Evolutionary conservation across 2,888 invertebrate species (phyloP).

Genomic region (Sminthurinus aureus): DNA sequence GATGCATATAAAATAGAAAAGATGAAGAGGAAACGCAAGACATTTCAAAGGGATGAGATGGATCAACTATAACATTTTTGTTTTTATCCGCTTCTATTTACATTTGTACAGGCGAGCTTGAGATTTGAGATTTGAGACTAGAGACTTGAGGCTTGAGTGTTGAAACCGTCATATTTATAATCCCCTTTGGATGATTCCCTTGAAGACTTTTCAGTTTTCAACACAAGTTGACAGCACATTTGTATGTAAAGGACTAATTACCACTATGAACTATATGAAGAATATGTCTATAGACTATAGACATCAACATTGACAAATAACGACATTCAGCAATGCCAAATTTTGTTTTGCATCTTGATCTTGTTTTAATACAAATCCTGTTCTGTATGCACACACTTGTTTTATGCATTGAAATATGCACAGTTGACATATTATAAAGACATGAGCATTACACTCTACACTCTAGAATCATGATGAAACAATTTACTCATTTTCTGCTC

Average conservation of each 20-base stretch:
- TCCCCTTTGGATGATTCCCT: too few relatives aligned
- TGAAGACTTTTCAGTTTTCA: background rate
- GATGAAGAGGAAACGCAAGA: background rate
- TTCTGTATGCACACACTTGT: background rate
- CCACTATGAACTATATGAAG: background rate
- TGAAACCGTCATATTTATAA: too few relatives aligned
- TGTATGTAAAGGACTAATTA: slow-evolving; percentile 23
- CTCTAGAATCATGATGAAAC: background rate
- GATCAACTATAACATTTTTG: background rate
- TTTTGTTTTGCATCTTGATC: background rate
- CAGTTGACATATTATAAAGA: too few relatives aligned
- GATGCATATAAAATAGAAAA: background rate
- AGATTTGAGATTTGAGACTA: too few relatives aligned
- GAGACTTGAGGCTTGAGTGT: too few relatives aligned
- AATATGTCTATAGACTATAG: background rate
- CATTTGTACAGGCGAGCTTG: too few relatives aligned
- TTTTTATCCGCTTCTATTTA: background rate
- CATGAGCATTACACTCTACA: too few relatives aligned
- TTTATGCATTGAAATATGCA: too few relatives aligned
- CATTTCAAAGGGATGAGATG: background rate
- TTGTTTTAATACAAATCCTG: background rate
- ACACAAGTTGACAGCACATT: slow-evolving; percentile 17
- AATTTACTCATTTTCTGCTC: background rate
- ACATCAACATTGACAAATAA: background rate
- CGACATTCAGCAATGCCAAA: too few relatives aligned